Evolutionary conservation across 2,797 vertebrate genomes (phyloP).

Genomic region (Sebastes elongatus): DNA sequence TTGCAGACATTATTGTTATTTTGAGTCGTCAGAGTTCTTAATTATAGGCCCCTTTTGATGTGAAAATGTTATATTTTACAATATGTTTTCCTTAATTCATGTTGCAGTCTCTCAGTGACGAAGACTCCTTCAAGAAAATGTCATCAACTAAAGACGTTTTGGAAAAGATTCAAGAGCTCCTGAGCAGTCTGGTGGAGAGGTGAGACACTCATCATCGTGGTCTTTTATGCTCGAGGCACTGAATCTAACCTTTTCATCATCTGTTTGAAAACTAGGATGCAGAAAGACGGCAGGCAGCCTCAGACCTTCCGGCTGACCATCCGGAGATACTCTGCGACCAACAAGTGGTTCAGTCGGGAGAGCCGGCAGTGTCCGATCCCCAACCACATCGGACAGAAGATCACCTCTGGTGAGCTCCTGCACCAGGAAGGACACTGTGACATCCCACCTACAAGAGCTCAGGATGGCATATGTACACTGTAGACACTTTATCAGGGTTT

Average conservation of each 20-base stretch:
- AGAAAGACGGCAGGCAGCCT: conserved; percentile 87
- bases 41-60: neutral
- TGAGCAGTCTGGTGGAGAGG: conserved; percentile 87
- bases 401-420: conserved; percentile 78
- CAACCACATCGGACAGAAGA: conserved; percentile 80
- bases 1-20: neutral
- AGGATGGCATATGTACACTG: fast-evolving
- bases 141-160: conserved; percentile 83
- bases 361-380: conserved; percentile 91
- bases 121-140: conserved; percentile 94
- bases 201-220: neutral
- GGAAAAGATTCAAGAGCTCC: conserved; percentile 86
- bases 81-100: neutral
- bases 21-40: neutral
- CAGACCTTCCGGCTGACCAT: conserved; percentile 87
- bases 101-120: conserved; percentile 92
- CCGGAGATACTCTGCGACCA: conserved; percentile 76
- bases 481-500: neutral
- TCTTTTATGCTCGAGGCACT: neutral
- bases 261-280: conserved; percentile 76
- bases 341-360: conserved; percentile 85
- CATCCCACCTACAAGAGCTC: neutral
- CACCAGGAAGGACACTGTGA: neutral
- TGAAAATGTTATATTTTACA: neutral
- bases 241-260: conserved; percentile 6